Base-by-base conservation (phyloP, 2,113 vertebrate species). In the Thunnus thynnus region DNA sequence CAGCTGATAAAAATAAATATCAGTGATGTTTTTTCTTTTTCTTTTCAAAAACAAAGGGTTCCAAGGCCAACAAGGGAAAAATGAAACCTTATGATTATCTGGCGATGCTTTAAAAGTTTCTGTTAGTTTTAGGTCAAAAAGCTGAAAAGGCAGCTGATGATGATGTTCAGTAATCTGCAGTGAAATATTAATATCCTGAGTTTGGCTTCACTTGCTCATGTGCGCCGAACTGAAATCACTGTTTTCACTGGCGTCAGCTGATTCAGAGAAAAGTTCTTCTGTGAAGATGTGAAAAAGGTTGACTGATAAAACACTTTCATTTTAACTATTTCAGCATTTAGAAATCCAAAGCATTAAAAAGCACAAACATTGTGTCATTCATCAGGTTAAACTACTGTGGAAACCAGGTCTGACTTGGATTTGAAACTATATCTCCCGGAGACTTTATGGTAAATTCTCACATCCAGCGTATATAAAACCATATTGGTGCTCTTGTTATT, bases 231-330 rank as follows among this genome's bases (percentile, higher is more conserved):
- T n/a, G 8, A 52, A 30, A 30, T 30, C 2, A 9, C 2, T 0
- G 16, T 50, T 16, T 57, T 30, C n/a, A 27, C 17, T 4, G 46
- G 3, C 3, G 14, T 81, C 0, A 13, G 30, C 55, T 47, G 30
- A 14, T 30, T 44, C 52, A 50, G 60, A 71, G 32, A 66, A n/a
- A 72, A 66, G n/a, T 61, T 85, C 72, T 76, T 72, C 62, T 72
- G 72, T 72, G 72, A 81, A 85, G 67, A 72, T 66, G 18, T 14
- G 14, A 17, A 10, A 56, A 32, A 65, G 3, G 27, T 47, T 2
- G 1, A 46, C 27, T 3, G 3, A 32, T 60, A 17, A 2, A 70
- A 71, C 55, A 25, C 5, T 27, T 22, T 22, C 22, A 22, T 22
- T 22, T 22, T 22, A 22, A 22, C 22, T 12, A 48, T 52, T 65